Conservation (phyloP, 2,797 vertebrate species). For the Crotalus adamanteus region DNA sequence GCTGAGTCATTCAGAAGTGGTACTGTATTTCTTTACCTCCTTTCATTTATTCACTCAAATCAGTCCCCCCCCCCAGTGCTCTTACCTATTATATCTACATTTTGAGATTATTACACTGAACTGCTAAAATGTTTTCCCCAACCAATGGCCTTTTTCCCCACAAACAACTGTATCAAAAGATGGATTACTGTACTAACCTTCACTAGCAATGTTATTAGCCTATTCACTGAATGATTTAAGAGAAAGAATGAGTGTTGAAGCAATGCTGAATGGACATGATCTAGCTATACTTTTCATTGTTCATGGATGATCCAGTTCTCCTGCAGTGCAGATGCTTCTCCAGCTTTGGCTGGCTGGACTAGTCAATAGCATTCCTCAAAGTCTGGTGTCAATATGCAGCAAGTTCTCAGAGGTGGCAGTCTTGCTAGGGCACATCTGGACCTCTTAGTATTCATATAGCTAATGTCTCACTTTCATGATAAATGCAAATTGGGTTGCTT, state of each 20-base stretch:
- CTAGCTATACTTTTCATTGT: not conserved
- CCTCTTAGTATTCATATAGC: constrained; percentile 48
- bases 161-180: constrained; percentile 16
- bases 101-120: not conserved
- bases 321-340: constrained; percentile 33
- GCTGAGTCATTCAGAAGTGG: not conserved
- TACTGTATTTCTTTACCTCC: not conserved
- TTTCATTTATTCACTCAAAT: not conserved
- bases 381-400: constrained; percentile 42
- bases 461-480: constrained; percentile 54
- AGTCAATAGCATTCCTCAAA: constrained; percentile 15
- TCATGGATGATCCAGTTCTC: not conserved
- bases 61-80: not conserved
- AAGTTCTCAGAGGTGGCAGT: constrained; percentile 40
- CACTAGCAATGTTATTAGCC: not conserved
- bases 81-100: not conserved
- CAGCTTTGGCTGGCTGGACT: constrained; percentile 35
- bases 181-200: constrained; percentile 5
- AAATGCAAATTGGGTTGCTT: constrained; percentile 54
- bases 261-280: not conserved
- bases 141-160: not conserved
- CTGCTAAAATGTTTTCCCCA: not conserved
- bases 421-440: constrained; percentile 59
- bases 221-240: not conserved
- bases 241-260: not conserved